Evolutionary conservation across 2,888 invertebrate genomes (phyloP).

Genomic region (Microctonus hyperodae): DNA sequence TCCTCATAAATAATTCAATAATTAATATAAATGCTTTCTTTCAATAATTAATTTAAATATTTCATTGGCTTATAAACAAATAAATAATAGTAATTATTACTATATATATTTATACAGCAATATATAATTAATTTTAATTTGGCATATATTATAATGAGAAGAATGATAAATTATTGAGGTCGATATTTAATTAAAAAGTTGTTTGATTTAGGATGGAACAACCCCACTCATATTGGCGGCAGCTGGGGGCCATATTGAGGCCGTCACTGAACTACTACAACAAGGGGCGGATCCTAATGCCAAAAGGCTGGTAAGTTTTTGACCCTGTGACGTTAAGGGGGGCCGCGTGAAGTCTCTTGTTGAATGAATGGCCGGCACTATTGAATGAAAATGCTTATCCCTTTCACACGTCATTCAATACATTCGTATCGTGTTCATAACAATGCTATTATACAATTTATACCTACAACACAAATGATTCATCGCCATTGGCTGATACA

Average conservation of each 20-base stretch:
- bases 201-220: slow-evolving; percentile 82
- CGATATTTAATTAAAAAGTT: background rate
- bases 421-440: background rate
- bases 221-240: slow-evolving; percentile 92
- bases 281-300: slow-evolving; percentile 92
- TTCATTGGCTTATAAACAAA: too few relatives aligned
- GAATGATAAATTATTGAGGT: background rate
- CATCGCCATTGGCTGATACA: background rate
- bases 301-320: slow-evolving; percentile 73
- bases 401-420: background rate
- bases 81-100: too few relatives aligned
- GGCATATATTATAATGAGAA: too few relatives aligned
- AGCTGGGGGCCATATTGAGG: slow-evolving; percentile 88
- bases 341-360: slow-evolving; percentile 1
- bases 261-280: slow-evolving; percentile 84
- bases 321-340: slow-evolving; percentile 13
- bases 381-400: slow-evolving; percentile 17
- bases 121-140: too few relatives aligned
- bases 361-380: slow-evolving; percentile 20
- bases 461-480: background rate
- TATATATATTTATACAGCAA: too few relatives aligned
- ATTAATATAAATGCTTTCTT: background rate
- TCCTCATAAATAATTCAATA: background rate
- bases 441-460: background rate
- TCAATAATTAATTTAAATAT: too few relatives aligned